Evolutionary conservation across 2,888 invertebrate genomes (phyloP).

Genomic region (Chaitophorus viminalis): DNA sequence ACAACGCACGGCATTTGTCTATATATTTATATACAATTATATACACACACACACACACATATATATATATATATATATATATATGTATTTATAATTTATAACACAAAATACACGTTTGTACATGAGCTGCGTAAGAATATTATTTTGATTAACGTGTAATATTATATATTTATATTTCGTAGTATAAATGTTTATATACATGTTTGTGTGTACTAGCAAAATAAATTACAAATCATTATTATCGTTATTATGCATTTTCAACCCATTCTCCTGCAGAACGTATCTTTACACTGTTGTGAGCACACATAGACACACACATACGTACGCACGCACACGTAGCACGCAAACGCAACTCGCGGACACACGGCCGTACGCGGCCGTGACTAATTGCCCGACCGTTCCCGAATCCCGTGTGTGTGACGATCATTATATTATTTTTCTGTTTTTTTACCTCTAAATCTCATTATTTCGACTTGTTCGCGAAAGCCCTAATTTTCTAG

Average conservation of each 20-base stretch:
- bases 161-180: too few species aligned
- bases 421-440: conserved; percentile 26
- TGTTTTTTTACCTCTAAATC: conserved; percentile 17
- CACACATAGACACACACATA: neutral
- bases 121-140: neutral
- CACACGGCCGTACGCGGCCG: conserved; percentile 19
- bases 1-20: too few species aligned
- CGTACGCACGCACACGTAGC: neutral
- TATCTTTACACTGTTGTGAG: conserved; percentile 8
- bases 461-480: conserved; percentile 50
- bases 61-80: too few species aligned
- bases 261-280: neutral
- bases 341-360: neutral
- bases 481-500: conserved; percentile 29
- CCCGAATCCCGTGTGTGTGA: conserved; percentile 44
- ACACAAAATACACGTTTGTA: neutral
- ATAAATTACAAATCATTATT: conserved; percentile 10
- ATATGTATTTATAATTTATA: too few species aligned
- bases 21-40: too few species aligned
- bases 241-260: conserved; percentile 26
- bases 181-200: too few species aligned
- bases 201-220: neutral
- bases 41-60: too few species aligned
- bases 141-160: neutral
- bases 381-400: conserved; percentile 57